Base-by-base conservation (phyloP, 92 coral and sea anemone genomes). In the Diadumene lineata region DNA sequence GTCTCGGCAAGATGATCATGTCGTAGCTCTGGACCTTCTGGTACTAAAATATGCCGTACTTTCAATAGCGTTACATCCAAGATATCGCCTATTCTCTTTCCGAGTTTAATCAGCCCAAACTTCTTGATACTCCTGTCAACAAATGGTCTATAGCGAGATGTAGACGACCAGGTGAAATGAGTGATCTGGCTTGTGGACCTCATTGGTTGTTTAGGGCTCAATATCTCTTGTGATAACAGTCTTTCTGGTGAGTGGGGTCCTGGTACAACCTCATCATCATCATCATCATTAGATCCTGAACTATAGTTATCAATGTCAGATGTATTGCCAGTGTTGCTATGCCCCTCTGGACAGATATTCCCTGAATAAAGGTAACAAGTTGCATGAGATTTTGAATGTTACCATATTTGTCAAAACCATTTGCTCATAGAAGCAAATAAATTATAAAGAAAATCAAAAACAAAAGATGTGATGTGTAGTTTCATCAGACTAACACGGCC, bases 81-180 rank as follows among this genome's bases (percentile, higher is more conserved):
- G 32, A 91, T 88, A 51, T 84, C 91, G 3, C 87, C 84, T 15
- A 94, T 64, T 72, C 96, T 86, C 75, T 94, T 83, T 17, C 94
- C 98, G 28, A 94, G 86, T 44, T 82, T 88, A n/a, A 87, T 82
- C 34, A 94, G 61, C 11, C 98, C 97, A 97, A 91, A 82, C 66
- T 88, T 94, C 80, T 94, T 94, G 43, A 94, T 91, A 64, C 87
- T 86, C 43, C 85, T 85, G 69, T 94, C 96, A 18, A 92, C 98
- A 88, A 94, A 94, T 11, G 90, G 92, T 21, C 97, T 77, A 75
- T 94, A 94, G 31, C 98, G 81, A 34, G 92, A 88, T 7, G 98
- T 94, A 28, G 92, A 84, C 44, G 92, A 72, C 83, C 83, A 84
- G 4, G 58, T 76, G 50, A 82, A 80, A 55, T 83, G 84, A 0